These are phyloP conservation scores for Brachyopa scutellaris DNA, from an alignment of 2,888 invertebrate genomes.

Conservation along the genomic window DNA sequence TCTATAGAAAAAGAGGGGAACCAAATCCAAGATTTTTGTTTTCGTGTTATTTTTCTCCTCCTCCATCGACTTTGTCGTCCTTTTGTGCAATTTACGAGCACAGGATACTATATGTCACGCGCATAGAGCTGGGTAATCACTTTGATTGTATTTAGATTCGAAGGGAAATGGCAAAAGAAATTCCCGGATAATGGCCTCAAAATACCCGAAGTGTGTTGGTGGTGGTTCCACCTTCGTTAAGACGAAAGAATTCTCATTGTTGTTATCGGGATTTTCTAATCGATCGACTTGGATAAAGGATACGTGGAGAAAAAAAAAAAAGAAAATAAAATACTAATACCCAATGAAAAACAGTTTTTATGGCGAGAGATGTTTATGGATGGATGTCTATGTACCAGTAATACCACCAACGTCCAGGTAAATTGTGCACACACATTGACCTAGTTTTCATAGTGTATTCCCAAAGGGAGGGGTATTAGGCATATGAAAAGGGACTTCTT, in stretches of 20 bases:
- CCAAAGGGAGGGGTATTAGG: constrained; percentile 21
- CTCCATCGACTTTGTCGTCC: constrained; percentile 22
- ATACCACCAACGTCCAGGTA: constrained; percentile 55
- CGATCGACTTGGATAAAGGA: constrained; percentile 63
- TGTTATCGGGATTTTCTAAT: constrained; percentile 69
- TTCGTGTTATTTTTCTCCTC: constrained; percentile 19
- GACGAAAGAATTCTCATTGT: constrained; percentile 60
- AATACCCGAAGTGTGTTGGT: constrained; percentile 43
- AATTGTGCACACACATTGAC: constrained; percentile 65
- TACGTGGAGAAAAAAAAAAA: constrained; percentile 33
- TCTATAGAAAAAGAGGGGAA: constrained; percentile 20
- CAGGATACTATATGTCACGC: constrained; percentile 68
- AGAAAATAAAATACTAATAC: constrained; percentile 44
- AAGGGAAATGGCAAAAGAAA: constrained; percentile 70
- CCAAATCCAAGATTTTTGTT: constrained; percentile 36
- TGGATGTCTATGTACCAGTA: background rate
- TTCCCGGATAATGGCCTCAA: constrained; percentile 64
- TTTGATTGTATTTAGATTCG: constrained; percentile 72
- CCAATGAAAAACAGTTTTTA: constrained; percentile 61
- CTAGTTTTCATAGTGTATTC: constrained; percentile 44
- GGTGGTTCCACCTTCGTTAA: constrained; percentile 48
- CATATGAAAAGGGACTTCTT: constrained; percentile 59
- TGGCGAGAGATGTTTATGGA: constrained; percentile 30
- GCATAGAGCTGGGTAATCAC: constrained; percentile 71
- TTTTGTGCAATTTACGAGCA: constrained; percentile 64